Evolutionary conservation across 2,797 vertebrate species (phyloP).

Genomic region (Graptemys geographica): DNA sequence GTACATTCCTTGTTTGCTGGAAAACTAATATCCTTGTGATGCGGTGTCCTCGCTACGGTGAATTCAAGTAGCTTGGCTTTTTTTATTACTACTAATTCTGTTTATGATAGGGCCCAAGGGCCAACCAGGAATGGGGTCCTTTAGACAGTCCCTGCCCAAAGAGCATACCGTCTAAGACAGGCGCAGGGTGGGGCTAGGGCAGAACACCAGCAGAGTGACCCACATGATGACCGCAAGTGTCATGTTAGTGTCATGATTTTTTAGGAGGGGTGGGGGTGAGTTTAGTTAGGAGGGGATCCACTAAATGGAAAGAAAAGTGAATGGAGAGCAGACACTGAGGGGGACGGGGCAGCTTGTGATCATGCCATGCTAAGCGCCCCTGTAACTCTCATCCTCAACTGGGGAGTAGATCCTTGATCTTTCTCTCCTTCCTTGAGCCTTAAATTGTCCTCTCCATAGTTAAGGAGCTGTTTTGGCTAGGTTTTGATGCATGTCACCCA

Average conservation of each 20-base stretch:
- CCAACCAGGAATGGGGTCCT: too few relatives aligned
- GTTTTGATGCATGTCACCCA: constrained; percentile 73
- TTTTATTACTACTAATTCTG: background rate
- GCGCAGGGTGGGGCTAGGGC: too few relatives aligned
- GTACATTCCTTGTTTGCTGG: background rate
- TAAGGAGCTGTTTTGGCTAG: constrained; percentile 48
- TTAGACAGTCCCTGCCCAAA: background rate
- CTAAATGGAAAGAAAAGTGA: background rate
- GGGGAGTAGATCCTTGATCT: background rate
- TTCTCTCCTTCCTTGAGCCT: constrained; percentile 69
- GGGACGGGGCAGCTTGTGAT: background rate
- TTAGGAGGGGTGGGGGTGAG: too few relatives aligned
- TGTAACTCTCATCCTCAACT: constrained; percentile 25
- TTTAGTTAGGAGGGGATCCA: background rate
- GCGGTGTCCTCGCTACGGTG: background rate
- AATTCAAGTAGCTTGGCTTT: background rate
- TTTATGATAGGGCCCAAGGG: background rate
- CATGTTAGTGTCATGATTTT: background rate
- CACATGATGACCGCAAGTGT: background rate
- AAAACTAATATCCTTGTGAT: background rate
- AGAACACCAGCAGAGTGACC: background rate
- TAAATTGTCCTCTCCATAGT: constrained; percentile 66
- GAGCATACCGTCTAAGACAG: background rate
- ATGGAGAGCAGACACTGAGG: background rate
- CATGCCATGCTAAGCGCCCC: constrained; percentile 49